phyloP scores from a whole-genome alignment of 2,797 vertebrate genomes.

The Rhabdophis nuchalis region DNA sequence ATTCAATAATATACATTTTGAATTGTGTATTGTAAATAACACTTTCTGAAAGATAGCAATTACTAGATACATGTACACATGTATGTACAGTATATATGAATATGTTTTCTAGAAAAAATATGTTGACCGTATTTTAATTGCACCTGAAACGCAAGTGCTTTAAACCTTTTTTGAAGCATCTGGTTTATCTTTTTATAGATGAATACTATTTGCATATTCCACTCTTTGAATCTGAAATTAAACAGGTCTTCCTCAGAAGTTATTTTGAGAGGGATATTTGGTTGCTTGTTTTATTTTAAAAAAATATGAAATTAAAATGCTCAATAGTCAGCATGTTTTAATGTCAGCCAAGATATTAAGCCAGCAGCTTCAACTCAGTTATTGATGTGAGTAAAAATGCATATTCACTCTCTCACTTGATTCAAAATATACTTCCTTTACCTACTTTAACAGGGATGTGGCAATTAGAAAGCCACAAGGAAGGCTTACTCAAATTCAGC shows the following conservation, averaged over 20 bases:
- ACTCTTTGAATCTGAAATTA: conserved; percentile 32
- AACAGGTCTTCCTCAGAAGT: conserved; percentile 54
- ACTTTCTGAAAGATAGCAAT: conserved; percentile 54
- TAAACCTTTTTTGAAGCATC: background rate
- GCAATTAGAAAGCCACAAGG: conserved; percentile 38
- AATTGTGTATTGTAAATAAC: conserved; percentile 28
- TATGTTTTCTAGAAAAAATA: background rate
- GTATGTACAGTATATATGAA: background rate
- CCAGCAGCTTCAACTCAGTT: conserved; percentile 72
- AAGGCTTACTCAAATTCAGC: background rate
- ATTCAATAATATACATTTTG: background rate
- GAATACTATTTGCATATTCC: background rate
- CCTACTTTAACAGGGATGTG: conserved; percentile 62
- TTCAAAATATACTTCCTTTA: conserved; percentile 71
- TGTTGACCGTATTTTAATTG: conserved; percentile 58
- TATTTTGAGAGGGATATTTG: conserved; percentile 49
- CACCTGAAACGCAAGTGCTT: conserved; percentile 25
- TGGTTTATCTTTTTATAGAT: conserved; percentile 22
- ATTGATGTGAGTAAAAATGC: conserved; percentile 70
- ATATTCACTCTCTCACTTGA: conserved; percentile 69
- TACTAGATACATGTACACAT: conserved; percentile 58
- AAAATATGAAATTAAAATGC: conserved; percentile 61
- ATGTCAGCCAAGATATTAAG: conserved; percentile 68
- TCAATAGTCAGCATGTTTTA: conserved; percentile 67
- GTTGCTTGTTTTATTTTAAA: background rate